Base-by-base conservation (phyloP, 2,113 vertebrate species). In the Erythrocercus mccallii region DNA sequence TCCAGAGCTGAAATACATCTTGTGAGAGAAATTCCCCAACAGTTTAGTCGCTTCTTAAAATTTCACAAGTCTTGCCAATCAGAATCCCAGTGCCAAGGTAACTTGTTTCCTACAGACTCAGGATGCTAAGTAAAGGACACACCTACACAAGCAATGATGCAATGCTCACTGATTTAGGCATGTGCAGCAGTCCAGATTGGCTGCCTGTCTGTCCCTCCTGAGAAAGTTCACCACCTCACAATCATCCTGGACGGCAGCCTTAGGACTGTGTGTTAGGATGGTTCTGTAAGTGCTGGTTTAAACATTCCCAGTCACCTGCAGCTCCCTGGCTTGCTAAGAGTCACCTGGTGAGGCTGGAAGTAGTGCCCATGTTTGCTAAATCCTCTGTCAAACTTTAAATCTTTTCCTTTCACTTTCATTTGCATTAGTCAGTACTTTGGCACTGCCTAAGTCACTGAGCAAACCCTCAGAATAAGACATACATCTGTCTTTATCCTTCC, bases 71-170 rank as follows among this genome's bases (percentile, higher is more conserved):
- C 47, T 95, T 25, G 4, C 87, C 31, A 78, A 44, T 81, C 77
- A 90, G 81, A 62, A 86, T 68, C 71, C 23, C 50, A 78, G 56
- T 72, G 53, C 73, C 77, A 74, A 91, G n/a, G 77, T 81, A 81
- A 66, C 84, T 86, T 76, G 47, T 94, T 96, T 95, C 68, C 65
- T 81, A 22, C 86, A 69, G 73, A 74, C 54, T 79, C 62, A 76
- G 44, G 73, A 61, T 87, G 66, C 94, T 92, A 96, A 95, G 83
- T 86, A 95, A 92, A 95, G 86, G 71, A 56, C 71, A 95, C 89
- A 42, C 91, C 84, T 57, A 92, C 91, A 89, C 89, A 83, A 31
- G 48, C 19, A 15, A 12, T 87, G 77, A 91, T 84, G 88, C 48
- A 81, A 79, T 83, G 56, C 77, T 62, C 24, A 31, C 91, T 17